Evolutionary conservation across 2,797 vertebrate species (phyloP).

Genomic region (Hoplostethus atlanticus): DNA sequence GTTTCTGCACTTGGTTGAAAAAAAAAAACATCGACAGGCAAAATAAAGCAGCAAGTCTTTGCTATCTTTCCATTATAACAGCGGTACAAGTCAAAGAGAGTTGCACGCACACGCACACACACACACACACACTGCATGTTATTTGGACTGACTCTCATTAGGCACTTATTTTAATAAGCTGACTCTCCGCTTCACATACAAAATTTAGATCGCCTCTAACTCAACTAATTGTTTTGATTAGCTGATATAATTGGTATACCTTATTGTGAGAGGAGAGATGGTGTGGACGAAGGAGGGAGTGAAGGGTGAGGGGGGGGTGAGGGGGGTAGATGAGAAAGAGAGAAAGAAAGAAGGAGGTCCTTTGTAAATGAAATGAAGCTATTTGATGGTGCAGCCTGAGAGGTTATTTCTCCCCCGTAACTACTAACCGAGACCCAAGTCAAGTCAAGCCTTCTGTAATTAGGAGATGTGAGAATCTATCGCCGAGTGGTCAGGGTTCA

Average conservation of each 20-base stretch:
- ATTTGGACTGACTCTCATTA: slow-evolving; percentile 76
- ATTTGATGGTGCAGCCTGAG: slow-evolving; percentile 52
- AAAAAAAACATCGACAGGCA: slow-evolving; percentile 32
- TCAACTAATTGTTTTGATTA: slow-evolving; percentile 83
- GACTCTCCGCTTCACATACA: slow-evolving; percentile 69
- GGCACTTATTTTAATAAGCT: slow-evolving; percentile 77
- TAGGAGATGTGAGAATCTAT: slow-evolving; percentile 75
- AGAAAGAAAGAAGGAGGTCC: slow-evolving; percentile 20
- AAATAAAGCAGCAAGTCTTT: slow-evolving; percentile 9
- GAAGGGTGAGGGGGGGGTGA: slow-evolving; percentile 22
- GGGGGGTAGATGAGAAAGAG: slow-evolving; percentile 15
- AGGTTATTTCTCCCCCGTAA: slow-evolving; percentile 56
- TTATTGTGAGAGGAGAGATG: slow-evolving; percentile 67
- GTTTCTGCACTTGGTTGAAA: neutral
- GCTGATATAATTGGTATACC: slow-evolving; percentile 78
- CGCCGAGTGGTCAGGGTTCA: slow-evolving; percentile 55
- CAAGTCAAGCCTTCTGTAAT: slow-evolving; percentile 73
- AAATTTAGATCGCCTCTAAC: slow-evolving; percentile 69
- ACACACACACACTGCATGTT: slow-evolving; percentile 39
- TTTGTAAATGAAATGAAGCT: slow-evolving; percentile 74
- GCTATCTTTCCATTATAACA: slow-evolving; percentile 20
- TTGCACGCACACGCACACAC: slow-evolving; percentile 21
- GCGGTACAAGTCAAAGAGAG: slow-evolving; percentile 9
- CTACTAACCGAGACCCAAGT: slow-evolving; percentile 64
- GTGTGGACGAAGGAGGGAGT: slow-evolving; percentile 29